Base-by-base conservation (phyloP, 1,140 invertebrate species). In the Anoplophora glabripennis region DNA sequence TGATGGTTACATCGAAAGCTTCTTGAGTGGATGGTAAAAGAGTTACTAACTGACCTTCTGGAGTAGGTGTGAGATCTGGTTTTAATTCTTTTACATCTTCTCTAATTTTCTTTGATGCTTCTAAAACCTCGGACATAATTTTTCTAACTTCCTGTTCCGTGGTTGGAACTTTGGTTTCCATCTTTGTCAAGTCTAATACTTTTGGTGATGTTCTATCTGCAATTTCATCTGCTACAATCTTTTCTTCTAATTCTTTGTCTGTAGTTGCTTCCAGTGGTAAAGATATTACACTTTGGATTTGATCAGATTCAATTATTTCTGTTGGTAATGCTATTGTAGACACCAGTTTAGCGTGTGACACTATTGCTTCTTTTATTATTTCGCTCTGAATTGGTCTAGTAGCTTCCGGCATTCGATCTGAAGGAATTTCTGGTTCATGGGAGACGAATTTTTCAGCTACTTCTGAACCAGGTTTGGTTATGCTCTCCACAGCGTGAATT, bases 61-160 rank as follows among this genome's bases (percentile, higher is more conserved):
- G 79, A 1, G 79, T 81, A 17, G 78, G 78, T 4, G 78, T 81
- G 52, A 81, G 68, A 65, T 81, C 79, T 33, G 79, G 79, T 71
- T 79, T 77, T 10, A 81, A 59, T 67, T 80, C 75, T 65, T 77
- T 79, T 0, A 82, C 78, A 70, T 81, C 79, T 46, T 75, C 66
- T 60, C 79, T 77, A 42, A 82, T 80, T 67, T 80, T 73, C 46
- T 76, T 72, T 3, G 79, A 79, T 8, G 74, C 77, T 66, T 80
- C 77, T 53, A 79, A 69, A 8, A 80, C 78, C 74, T 80, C 77
- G 18, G 72, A 75, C 60, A 79, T 78, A 14, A 80, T 67, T 61
- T 76, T 76, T 35, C 73, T 72, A 33, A 81, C 74, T 46, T 81
- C 75, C 33, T 65, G 71, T 54, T 73, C 71, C 46, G 58, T 70